These are phyloP conservation scores for Clytia hemisphaerica DNA, from an alignment of 30 jellyfish, hydroid and myxozoan species.

Conservation along the genomic window DNA sequence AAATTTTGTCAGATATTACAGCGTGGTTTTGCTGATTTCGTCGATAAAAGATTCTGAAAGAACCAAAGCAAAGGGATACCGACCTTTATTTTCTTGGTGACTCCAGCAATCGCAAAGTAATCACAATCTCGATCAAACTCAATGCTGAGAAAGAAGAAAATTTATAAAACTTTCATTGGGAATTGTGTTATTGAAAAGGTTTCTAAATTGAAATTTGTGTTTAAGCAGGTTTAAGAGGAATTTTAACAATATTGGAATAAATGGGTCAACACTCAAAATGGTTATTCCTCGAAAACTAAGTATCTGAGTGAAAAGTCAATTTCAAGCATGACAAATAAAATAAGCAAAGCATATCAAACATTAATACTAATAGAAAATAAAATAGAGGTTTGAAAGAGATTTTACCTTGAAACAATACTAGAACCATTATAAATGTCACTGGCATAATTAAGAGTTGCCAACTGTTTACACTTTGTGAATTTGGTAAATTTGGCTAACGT, in stretches of 20 bases:
- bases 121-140: slow-evolving; percentile 99
- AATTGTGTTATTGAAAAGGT: no score
- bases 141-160: slow-evolving; percentile 42
- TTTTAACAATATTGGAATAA: no score
- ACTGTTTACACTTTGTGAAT: slow-evolving; percentile 71
- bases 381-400: background rate
- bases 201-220: no score
- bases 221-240: background rate
- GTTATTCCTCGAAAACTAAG: no score
- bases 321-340: no score
- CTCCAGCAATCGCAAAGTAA: slow-evolving; percentile 98
- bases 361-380: background rate
- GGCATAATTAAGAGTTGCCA: slow-evolving; percentile 95
- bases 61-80: no score
- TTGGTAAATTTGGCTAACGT: slow-evolving; percentile 86
- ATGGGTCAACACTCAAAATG: no score
- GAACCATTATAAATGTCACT: slow-evolving; percentile 98
- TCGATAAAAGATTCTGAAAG: no score
- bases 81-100: slow-evolving; percentile 94
- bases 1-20: no score
- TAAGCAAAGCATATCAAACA: no score
- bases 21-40: no score
- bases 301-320: no score
- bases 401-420: slow-evolving; percentile 94
- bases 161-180: background rate